A percentile compares a stretch with the other conserved stretches of the same genome.
These are phyloP conservation scores for Streptopelia turtur DNA, from an alignment of 2,797 vertebrate genomes.

Conservation along the genomic window DNA sequence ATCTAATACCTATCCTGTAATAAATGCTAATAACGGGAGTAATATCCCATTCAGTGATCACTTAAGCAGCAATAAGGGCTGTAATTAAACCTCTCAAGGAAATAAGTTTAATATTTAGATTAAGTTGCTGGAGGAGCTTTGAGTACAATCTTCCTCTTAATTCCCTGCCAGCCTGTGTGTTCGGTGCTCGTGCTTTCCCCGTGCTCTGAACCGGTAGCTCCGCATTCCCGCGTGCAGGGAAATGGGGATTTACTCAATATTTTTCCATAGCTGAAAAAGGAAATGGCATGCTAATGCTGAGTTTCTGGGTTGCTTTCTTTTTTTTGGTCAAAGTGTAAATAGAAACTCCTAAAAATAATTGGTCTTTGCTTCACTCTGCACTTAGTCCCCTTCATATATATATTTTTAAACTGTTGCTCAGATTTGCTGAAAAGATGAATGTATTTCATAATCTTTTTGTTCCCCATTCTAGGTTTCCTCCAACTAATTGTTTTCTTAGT, in stretches of 20 bases:
- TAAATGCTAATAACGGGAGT: constrained; percentile 55
- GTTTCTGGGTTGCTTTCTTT: constrained; percentile 45
- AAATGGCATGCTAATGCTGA: background rate
- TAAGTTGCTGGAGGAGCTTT: constrained; percentile 39
- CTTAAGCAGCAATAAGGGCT: constrained; percentile 52
- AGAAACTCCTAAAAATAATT: constrained; percentile 61
- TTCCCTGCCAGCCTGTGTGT: background rate
- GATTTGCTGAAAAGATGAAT: background rate
- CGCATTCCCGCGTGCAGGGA: background rate
- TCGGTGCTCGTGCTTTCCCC: background rate
- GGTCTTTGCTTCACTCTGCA: background rate
- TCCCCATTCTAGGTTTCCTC: background rate
- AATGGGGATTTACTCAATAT: background rate
- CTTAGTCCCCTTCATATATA: background rate
- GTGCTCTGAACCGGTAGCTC: background rate
- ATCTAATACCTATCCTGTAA: constrained; percentile 44
- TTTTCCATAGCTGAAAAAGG: constrained; percentile 43
- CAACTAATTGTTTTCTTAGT: constrained; percentile 32
- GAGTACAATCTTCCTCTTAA: background rate
- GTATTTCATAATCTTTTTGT: background rate
- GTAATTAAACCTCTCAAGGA: constrained; percentile 68
- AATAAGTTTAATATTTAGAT: constrained; percentile 66
- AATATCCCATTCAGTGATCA: constrained; percentile 32
- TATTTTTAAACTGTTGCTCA: background rate
- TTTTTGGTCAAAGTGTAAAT: constrained; percentile 42